These are phyloP conservation scores for Antennarius maculatus DNA, from an alignment of 2,797 vertebrate species.

Conservation along the genomic window DNA sequence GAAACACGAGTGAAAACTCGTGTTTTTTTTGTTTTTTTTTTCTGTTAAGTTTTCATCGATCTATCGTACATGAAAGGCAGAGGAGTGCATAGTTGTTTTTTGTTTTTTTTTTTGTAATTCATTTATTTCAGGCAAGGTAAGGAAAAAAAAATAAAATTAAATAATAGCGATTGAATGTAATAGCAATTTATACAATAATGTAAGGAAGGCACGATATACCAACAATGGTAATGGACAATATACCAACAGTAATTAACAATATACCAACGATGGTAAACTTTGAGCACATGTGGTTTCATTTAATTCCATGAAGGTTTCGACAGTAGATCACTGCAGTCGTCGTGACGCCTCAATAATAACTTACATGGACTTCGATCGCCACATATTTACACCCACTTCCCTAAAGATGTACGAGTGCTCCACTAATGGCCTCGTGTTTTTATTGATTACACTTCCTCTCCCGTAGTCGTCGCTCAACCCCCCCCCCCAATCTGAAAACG, in stretches of 20 bases:
- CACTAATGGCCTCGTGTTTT: slow-evolving; percentile 75
- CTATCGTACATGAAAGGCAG: slow-evolving; percentile 27
- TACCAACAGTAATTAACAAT: too few species aligned
- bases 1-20: slow-evolving; percentile 19
- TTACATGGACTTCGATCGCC: slow-evolving; percentile 53
- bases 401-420: slow-evolving; percentile 66
- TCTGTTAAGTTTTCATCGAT: slow-evolving; percentile 33
- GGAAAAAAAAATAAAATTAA: too few species aligned
- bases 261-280: too few species aligned
- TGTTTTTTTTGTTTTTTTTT: slow-evolving; percentile 12
- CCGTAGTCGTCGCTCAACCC: slow-evolving; percentile 47
- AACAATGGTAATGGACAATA: too few species aligned
- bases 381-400: slow-evolving; percentile 55
- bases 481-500: slow-evolving; percentile 38
- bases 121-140: too few species aligned
- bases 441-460: slow-evolving; percentile 65
- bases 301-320: slow-evolving; percentile 52
- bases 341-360: slow-evolving; percentile 58
- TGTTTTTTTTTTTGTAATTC: slow-evolving; percentile 8
- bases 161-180: too few species aligned
- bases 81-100: slow-evolving; percentile 4
- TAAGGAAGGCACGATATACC: too few species aligned
- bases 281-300: too few species aligned
- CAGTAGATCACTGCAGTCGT: slow-evolving; percentile 36
- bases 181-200: too few species aligned